phyloP scores from a whole-genome alignment of 2,113 vertebrate species.

The Terrapene triunguis region DNA sequence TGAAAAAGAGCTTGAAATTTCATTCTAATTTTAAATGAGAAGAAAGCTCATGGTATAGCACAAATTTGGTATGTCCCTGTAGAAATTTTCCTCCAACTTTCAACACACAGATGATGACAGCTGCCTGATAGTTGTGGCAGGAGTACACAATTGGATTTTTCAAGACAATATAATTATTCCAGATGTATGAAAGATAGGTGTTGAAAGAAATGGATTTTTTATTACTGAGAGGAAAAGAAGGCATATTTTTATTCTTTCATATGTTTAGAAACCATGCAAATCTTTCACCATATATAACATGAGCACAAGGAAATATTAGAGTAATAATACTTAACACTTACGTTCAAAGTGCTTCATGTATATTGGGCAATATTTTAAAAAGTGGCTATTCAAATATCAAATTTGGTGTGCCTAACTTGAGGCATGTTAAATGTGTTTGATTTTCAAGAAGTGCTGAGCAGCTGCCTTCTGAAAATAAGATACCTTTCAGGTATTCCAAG shows the following conservation, averaged over 20 bases:
- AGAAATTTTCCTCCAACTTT: neutral
- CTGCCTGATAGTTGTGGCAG: neutral
- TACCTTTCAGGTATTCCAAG: neutral
- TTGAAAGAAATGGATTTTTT: neutral
- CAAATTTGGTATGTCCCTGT: neutral
- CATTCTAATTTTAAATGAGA: neutral
- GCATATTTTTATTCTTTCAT: neutral
- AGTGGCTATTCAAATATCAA: neutral
- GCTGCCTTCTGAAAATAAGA: neutral
- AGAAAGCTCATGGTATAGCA: neutral
- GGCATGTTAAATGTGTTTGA: too few species aligned
- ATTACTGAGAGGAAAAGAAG: neutral
- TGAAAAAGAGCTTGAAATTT: neutral
- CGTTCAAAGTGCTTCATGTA: neutral
- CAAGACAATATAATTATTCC: rapidly evolving
- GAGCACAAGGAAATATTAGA: neutral
- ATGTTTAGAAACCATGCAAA: too few species aligned
- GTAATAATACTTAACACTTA: neutral
- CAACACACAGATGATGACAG: neutral
- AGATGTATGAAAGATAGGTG: neutral
- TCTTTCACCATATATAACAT: too few species aligned
- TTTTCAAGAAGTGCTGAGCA: too few species aligned
- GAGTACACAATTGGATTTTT: neutral
- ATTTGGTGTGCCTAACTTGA: too few species aligned
- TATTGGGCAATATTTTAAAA: neutral